Evolutionary conservation across 2,888 invertebrate species (phyloP).

Genomic region (Amblyjoppa fuscipennis): DNA sequence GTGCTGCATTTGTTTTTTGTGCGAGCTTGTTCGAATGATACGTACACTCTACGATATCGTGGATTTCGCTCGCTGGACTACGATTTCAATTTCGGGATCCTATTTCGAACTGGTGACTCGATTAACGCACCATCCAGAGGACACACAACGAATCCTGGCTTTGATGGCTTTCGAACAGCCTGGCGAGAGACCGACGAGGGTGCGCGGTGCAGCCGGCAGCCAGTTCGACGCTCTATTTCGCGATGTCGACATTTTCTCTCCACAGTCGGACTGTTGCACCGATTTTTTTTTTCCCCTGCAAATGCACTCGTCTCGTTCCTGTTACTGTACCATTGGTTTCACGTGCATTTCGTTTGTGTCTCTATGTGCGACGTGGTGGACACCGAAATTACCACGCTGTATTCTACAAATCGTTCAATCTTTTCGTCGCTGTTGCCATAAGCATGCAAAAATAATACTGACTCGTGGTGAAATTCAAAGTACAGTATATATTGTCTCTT

Average conservation of each 20-base stretch:
- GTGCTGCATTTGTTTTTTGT: background rate
- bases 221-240: conserved; percentile 40
- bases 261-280: conserved; percentile 19
- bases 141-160: conserved; percentile 54
- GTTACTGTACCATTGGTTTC: conserved; percentile 4
- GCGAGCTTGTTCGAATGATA: background rate
- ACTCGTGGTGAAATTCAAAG: background rate
- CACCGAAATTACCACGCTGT: background rate
- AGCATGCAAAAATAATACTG: background rate
- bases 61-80: conserved; percentile 58
- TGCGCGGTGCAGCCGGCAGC: conserved; percentile 26
- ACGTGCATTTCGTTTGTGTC: background rate
- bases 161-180: conserved; percentile 49
- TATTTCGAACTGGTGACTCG: conserved; percentile 68
- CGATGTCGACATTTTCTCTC: conserved; percentile 32
- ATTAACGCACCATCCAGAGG: conserved; percentile 65
- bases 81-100: conserved; percentile 68
- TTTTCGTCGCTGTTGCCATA: background rate
- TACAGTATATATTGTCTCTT: background rate
- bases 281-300: conserved; percentile 13
- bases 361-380: background rate
- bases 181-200: conserved; percentile 3
- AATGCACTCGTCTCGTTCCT: conserved; percentile 33
- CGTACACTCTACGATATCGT: conserved; percentile 12
- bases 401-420: background rate